A percentile compares a stretch with the other conserved stretches of the same genome.
Conservation (phyloP, 2,113 vertebrate species). For the Gymnarchus niloticus region DNA sequence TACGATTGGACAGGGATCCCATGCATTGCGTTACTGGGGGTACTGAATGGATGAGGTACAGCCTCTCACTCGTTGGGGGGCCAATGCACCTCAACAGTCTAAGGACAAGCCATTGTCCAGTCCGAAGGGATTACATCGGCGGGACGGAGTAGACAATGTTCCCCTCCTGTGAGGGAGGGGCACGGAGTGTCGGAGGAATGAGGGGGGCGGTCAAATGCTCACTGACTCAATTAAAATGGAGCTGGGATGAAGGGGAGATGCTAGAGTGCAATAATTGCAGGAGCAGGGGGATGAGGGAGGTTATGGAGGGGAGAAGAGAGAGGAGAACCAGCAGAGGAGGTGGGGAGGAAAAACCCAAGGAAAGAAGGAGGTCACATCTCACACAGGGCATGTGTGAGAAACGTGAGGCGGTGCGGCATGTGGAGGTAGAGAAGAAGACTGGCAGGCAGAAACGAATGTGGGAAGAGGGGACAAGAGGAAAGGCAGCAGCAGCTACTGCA, state of each 20-base stretch:
- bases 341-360: neutral
- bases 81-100: constrained; percentile 60
- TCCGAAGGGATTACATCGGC: constrained; percentile 68
- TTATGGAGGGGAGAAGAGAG: constrained; percentile 43
- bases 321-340: constrained; percentile 40
- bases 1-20: neutral
- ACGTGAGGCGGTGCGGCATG: neutral
- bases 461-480: constrained; percentile 37
- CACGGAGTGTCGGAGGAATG: constrained; percentile 55
- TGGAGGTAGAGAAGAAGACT: neutral
- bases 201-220: constrained; percentile 66
- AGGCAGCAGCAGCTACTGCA: constrained; percentile 20
- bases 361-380: neutral
- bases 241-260: constrained; percentile 22
- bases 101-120: constrained; percentile 62
- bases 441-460: neutral
- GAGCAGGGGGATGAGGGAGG: neutral
- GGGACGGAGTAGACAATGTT: constrained; percentile 68
- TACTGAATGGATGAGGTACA: constrained; percentile 36
- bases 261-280: neutral
- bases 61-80: constrained; percentile 55
- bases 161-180: constrained; percentile 61
- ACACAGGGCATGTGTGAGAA: neutral
- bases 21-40: constrained; percentile 11
- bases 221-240: constrained; percentile 70